Evolutionary conservation across 2,797 vertebrate species (phyloP), one percentile per base, ranked within the genome.

Genomic region (Pipistrellus nathusii): DNA sequence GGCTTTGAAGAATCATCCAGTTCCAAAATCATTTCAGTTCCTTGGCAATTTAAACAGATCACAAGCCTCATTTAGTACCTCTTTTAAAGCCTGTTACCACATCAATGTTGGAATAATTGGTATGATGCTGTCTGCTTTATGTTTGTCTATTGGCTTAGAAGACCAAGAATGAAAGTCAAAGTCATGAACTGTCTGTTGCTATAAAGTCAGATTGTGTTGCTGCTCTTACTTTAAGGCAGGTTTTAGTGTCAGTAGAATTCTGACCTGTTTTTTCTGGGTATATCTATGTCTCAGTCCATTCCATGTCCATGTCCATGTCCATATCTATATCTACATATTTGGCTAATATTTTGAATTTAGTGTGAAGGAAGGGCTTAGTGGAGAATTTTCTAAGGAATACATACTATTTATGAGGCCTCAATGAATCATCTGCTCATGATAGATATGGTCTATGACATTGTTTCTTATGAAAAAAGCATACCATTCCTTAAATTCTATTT

Each of bases 311-410:
- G 57, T 59, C 62, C 30, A n/a, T 64, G 62, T 17, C 62, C 6
- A 64, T 64, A 2, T 64, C 13, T 41, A 15, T 38, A 15, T 48
- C 46, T 75, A 75, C 38, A 78, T 8, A 68, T 62, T 85, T 94
- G 88, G 27, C 41, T 89, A 86, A 30, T 62, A 68, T 77, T 21
- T 93, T 93, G 73, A 77, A 68, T 84, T 88, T 73, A 41, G 41
- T 62, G 14, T 69, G 48, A 92, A 83, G 32, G 46, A 55, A 53
- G 10, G 30, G 41, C 35, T 25, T 41, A 44, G 53, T 85, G 87
- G 75, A 91, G 51, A 92, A 88, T 91, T 91, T 85, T 23, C 41
- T 76, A 41, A 88, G 69, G 48, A 93, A 85, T 77, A 62, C 46
- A 88, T 30, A 35, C 53, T 81, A 6, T 88, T 90, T 76, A 32